These are phyloP conservation scores for Planiliza haematocheilus DNA, from an alignment of 2,113 vertebrate species.

Conservation along the genomic window DNA sequence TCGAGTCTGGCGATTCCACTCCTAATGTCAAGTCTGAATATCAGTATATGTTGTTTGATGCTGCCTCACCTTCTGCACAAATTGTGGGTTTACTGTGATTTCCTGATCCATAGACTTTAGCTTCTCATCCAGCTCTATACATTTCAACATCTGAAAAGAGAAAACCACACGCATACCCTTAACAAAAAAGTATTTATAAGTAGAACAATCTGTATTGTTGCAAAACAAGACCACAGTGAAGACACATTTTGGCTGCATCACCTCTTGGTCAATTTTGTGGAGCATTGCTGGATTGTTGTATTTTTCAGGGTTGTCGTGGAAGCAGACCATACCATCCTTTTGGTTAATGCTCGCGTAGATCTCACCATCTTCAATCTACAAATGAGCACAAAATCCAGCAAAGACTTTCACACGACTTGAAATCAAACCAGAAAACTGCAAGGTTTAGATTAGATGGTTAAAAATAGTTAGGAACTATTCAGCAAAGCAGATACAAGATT, in stretches of 20 bases:
- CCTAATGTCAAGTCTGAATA: no score
- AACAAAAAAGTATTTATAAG: background rate
- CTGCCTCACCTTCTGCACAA: slow-evolving; percentile 95
- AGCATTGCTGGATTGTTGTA: slow-evolving; percentile 99
- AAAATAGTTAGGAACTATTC: no score
- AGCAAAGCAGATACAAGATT: no score
- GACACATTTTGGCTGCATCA: slow-evolving; percentile 56
- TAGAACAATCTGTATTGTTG: no score
- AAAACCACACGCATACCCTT: background rate
- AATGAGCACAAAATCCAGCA: background rate
- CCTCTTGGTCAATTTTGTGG: slow-evolving; percentile 99
- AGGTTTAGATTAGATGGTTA: background rate
- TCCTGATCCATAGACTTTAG: slow-evolving; percentile 99
- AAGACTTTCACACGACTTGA: background rate
- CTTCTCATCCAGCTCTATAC: slow-evolving; percentile 99
- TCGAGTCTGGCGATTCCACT: no score
- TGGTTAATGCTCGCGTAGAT: slow-evolving; percentile 99
- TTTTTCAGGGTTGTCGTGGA: slow-evolving; percentile 99
- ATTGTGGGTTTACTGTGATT: slow-evolving; percentile 99
- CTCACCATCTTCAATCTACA: slow-evolving; percentile 98
- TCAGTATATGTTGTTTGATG: background rate
- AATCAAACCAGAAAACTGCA: background rate
- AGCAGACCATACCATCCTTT: slow-evolving; percentile 99
- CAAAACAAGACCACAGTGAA: background rate
- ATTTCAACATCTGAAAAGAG: slow-evolving; percentile 94